These are phyloP conservation scores for Muscidifurax raptorellus DNA, from an alignment of 1,140 invertebrate species.

Conservation along the genomic window DNA sequence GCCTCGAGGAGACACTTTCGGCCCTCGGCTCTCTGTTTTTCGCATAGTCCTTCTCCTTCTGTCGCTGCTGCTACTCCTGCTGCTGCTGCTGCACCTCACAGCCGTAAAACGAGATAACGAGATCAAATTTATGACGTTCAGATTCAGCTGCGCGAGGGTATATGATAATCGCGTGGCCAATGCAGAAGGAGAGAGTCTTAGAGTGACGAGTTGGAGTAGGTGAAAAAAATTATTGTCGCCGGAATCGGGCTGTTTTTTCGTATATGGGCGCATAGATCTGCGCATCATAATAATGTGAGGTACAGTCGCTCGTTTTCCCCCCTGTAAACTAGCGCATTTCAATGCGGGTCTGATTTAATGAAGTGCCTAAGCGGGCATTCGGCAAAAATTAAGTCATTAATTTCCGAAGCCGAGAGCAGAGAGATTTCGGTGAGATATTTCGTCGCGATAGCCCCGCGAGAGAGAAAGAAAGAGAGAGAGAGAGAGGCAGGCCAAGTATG, in stretches of 20 bases:
- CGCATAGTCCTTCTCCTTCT: slow-evolving; percentile 55
- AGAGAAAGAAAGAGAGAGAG: no score
- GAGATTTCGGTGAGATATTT: slow-evolving; percentile 41
- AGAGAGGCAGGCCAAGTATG: slow-evolving; percentile 43
- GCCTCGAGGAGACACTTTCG: slow-evolving; percentile 48
- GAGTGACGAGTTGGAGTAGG: slow-evolving; percentile 22
- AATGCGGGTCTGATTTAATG: slow-evolving; percentile 44
- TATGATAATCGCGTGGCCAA: slow-evolving; percentile 74
- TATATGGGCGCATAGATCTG: not conserved
- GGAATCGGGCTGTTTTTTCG: not conserved
- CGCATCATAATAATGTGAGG: slow-evolving; percentile 17
- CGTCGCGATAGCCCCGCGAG: slow-evolving; percentile 18
- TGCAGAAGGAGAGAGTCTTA: slow-evolving; percentile 61
- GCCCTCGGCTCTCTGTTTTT: slow-evolving; percentile 47
- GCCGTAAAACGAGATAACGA: slow-evolving; percentile 75
- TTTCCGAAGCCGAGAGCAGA: slow-evolving; percentile 14
- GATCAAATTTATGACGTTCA: slow-evolving; percentile 75
- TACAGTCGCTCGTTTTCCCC: not conserved
- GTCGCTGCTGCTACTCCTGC: slow-evolving; percentile 52
- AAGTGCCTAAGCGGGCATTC: slow-evolving; percentile 36
- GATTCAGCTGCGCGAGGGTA: slow-evolving; percentile 67
- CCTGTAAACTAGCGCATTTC: slow-evolving; percentile 2
- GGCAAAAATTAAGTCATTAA: slow-evolving; percentile 55
- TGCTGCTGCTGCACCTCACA: slow-evolving; percentile 57
- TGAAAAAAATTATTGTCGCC: slow-evolving; percentile 32